Base-by-base conservation (phyloP, 64 coral and sea anemone species). In the Catalaphyllia jardinei region DNA sequence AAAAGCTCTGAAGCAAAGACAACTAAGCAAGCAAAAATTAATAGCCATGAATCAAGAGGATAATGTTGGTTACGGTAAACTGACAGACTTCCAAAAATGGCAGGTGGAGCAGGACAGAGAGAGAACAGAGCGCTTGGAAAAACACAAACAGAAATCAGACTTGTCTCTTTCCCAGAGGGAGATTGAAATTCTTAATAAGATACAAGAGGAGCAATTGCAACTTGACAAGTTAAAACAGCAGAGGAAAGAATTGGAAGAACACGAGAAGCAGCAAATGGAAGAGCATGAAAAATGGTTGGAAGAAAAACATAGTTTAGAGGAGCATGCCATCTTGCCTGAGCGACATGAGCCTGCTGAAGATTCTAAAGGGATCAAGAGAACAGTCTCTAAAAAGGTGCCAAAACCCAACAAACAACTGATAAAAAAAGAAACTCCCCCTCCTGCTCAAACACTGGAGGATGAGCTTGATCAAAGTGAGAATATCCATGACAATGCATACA, bases 21-120 rank as follows among this genome's bases (percentile, higher is more conserved):
- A 86, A 72, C 71, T 97, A 10, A 93, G 95, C 74, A 71, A 91
- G 71, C 88, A 78, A 59, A 93, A 83, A 77, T 35, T 90, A 39
- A 80, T 60, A 38, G 17, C 18, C 11, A 28, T n/a, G n/a, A 87
- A 75, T 67, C 31, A 27, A 28, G 38, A 62, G 18, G 78, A 97
- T 73, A 38, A 67, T 89, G 49, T 57, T 15, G 54, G 10, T 57
- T 15, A 57, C 15, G 54, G 54, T 16, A 57, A 57, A 57, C 15
- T 57, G 54, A 57, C 54, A 57, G 54, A 57, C 54, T 57, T 57
- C 15, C 91, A 97, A 87, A 97, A 88, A 49, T 93, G 91, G 91
- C 95, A 93, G 87, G 79, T 97, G 60, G 81, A 94, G 29, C 95
- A 93, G 25, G 77, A 97, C 61, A 59, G 87, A 86, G 88, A 87